These are phyloP conservation scores for Leptogaster cylindrica DNA, from an alignment of 2,888 invertebrate species.

Conservation along the genomic window DNA sequence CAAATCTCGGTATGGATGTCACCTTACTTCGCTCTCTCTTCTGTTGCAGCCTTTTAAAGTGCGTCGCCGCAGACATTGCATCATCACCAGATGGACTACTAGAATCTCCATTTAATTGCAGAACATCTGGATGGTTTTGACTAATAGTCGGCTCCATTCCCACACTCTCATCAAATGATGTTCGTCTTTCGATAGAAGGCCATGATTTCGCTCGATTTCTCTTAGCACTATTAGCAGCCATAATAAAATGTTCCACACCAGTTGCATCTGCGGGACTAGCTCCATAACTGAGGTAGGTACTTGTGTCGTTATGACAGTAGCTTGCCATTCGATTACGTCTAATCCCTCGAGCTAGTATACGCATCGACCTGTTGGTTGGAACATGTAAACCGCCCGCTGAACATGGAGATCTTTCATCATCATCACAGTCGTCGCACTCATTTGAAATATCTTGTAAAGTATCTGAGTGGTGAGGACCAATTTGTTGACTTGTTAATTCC, in stretches of 20 bases:
- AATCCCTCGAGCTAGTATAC: slow-evolving; percentile 66
- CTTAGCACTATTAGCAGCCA: slow-evolving; percentile 52
- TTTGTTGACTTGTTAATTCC: slow-evolving; percentile 62
- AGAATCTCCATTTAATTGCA: slow-evolving; percentile 44
- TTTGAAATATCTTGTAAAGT: slow-evolving; percentile 49
- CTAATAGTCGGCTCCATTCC: slow-evolving; percentile 52
- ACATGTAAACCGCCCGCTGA: slow-evolving; percentile 68
- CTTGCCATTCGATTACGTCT: slow-evolving; percentile 69
- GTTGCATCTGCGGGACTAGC: slow-evolving; percentile 61
- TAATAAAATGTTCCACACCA: background rate
- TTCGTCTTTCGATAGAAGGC: slow-evolving; percentile 66
- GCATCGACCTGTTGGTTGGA: slow-evolving; percentile 65
- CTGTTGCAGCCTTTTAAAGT: slow-evolving; percentile 47
- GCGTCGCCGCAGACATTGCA: slow-evolving; percentile 48
- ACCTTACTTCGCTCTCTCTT: slow-evolving; percentile 32
- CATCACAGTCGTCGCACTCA: slow-evolving; percentile 58
- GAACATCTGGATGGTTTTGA: slow-evolving; percentile 51
- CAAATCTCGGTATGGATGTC: slow-evolving; percentile 5
- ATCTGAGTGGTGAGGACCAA: slow-evolving; percentile 45
- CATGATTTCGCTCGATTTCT: slow-evolving; percentile 72
- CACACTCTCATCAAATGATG: slow-evolving; percentile 48
- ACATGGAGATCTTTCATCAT: slow-evolving; percentile 65
- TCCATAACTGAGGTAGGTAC: slow-evolving; percentile 57
- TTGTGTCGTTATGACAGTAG: slow-evolving; percentile 66
- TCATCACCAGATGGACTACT: slow-evolving; percentile 48